Percentiles rank a stretch among this genome's conserved stretches.
Conservation (phyloP, 2,113 vertebrate species). For the Rhea americana region DNA sequence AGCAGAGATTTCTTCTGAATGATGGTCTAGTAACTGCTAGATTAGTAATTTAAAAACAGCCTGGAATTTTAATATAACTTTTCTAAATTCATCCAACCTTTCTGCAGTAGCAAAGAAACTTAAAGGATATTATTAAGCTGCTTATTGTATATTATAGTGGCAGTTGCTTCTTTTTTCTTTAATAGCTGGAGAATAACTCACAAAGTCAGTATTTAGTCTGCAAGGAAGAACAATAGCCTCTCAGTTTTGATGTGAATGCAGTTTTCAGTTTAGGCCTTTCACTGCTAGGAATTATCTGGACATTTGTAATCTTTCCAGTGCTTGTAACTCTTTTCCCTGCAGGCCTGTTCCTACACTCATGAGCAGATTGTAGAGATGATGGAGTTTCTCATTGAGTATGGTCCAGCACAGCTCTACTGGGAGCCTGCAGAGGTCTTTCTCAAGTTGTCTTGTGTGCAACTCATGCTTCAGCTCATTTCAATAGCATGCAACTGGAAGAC, state of each 20-base stretch:
- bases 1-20: neutral
- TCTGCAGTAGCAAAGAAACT: neutral
- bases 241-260: neutral
- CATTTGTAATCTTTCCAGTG: neutral
- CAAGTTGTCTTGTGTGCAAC: slow-evolving; percentile 94
- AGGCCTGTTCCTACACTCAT: slow-evolving; percentile 95
- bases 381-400: slow-evolving; percentile 97
- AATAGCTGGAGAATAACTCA: neutral
- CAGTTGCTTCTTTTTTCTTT: neutral
- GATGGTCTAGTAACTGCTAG: neutral
- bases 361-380: slow-evolving; percentile 99
- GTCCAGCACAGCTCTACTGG: slow-evolving; percentile 94
- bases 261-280: neutral
- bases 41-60: neutral
- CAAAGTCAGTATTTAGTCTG: slow-evolving; percentile 4
- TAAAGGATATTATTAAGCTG: neutral
- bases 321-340: neutral
- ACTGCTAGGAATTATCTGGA: too few species aligned
- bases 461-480: slow-evolving; percentile 95
- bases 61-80: neutral
- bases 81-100: neutral
- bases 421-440: slow-evolving; percentile 98
- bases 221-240: neutral
- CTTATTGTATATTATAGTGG: neutral
- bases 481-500: slow-evolving; percentile 99